Evolutionary conservation across 37 sponge, comb jelly and placozoan species (phyloP), one percentile per base, ranked within the genome.

Genomic region (Hormiphora californensis): DNA sequence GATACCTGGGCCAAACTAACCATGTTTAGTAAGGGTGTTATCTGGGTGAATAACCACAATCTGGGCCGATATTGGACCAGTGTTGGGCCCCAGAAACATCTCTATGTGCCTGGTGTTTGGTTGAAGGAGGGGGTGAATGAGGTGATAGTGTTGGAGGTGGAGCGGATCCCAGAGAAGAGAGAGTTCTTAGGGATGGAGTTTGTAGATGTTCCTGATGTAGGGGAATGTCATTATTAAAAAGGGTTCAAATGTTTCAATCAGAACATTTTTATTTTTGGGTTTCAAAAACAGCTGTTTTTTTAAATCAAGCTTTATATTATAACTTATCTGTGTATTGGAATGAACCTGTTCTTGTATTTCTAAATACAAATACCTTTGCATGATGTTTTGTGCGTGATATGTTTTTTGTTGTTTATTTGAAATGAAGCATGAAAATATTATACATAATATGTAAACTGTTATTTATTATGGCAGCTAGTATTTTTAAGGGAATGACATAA

Each of bases 11-110:
- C 43, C 21, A 88, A 35, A 68, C 41, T 65, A 34, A 35, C 54
- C 32, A 63, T 32, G 23, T 86, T 61, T 31, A 69, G 63, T 38
- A 93, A 97, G 55, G 99, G 99, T 19, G 86, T 89, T 17, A 92
- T 88, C 8, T 92, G 93, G 35, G 85, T 97, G 30, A 97, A 97
- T 73, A 92, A 87, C 7, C 87, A 89, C 65, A 97, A 94, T 43
- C 59, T 97, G 32, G 99, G 99, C 40, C 90, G 99, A 0, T 97
- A 94, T 85, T 97, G 99, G 99, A 92, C 93, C 9, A 87, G 49
- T 0, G 39, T 85, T 34, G 95, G 95, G 12, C 99, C 99, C 0
- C 99, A 97, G 88, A 90, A 90, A 85, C 89, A 92, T 0, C 95
- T 97, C 15, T 97, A 94, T 86, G 93, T 97, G 0, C 99, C 99